Percentiles rank a stretch among this genome's conserved stretches.
phyloP scores from a whole-genome alignment of 2,888 invertebrate species.

The Erannis defoliaria region DNA sequence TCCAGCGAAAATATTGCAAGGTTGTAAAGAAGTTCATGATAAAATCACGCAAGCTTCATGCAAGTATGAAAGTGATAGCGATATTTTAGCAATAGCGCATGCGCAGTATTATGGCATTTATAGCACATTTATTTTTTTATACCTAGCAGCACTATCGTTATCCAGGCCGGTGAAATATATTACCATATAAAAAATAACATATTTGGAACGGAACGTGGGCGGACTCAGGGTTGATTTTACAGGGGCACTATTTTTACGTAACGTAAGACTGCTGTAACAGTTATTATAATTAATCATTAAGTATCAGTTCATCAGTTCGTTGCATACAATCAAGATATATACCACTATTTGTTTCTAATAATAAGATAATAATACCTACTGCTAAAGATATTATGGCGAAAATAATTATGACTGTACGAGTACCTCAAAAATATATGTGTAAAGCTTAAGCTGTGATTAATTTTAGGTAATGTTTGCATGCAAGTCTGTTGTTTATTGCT shows the following conservation, averaged over 20 bases:
- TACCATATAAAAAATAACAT: not conserved
- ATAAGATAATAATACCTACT: not conserved
- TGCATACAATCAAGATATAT: not conserved
- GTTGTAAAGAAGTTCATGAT: not conserved
- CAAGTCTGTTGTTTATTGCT: not conserved
- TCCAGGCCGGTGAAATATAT: no score
- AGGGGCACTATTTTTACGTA: not conserved
- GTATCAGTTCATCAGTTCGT: not conserved
- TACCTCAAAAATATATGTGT: no score
- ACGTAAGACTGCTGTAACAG: not conserved
- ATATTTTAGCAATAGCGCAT: constrained; percentile 12
- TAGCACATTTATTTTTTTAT: not conserved
- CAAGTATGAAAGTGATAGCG: constrained; percentile 10
- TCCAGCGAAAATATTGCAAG: not conserved
- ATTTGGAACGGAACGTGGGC: not conserved
- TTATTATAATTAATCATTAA: not conserved
- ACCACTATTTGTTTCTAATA: not conserved
- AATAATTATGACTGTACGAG: no score
- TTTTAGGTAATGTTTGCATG: not conserved
- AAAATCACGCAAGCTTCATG: not conserved
- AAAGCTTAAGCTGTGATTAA: not conserved
- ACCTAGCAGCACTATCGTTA: not conserved
- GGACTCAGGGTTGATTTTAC: not conserved
- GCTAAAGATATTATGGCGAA: not conserved
- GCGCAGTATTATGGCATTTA: no score